These are phyloP conservation scores for Parnassius orleans DNA, from an alignment of 2,888 invertebrate species.

Conservation along the genomic window DNA sequence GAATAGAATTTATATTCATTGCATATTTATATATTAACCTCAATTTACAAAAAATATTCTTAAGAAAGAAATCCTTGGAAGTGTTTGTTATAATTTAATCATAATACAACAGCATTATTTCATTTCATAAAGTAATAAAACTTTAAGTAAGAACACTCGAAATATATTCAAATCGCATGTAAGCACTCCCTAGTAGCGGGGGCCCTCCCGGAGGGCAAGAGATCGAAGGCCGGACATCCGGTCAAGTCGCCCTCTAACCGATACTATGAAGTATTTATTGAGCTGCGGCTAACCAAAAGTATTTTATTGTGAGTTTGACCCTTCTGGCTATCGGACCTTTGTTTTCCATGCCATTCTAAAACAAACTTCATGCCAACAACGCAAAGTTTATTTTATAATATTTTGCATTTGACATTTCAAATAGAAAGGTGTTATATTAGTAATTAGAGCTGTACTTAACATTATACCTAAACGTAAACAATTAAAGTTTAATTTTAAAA, in stretches of 20 bases:
- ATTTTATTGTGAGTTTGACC: constrained; percentile 75
- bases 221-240: constrained; percentile 75
- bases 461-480: constrained; percentile 8
- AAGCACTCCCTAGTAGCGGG: constrained; percentile 37
- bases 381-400: not conserved
- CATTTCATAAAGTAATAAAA: constrained; percentile 21
- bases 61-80: no score
- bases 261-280: constrained; percentile 81
- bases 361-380: constrained; percentile 33
- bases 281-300: constrained; percentile 76
- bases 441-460: constrained; percentile 20
- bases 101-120: constrained; percentile 3
- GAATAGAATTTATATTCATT: no score
- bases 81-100: not conserved
- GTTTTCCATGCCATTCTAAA: constrained; percentile 35
- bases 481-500: constrained; percentile 36
- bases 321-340: constrained; percentile 49
- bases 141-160: constrained; percentile 27
- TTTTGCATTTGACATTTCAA: constrained; percentile 4
- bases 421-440: constrained; percentile 26
- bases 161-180: constrained; percentile 50
- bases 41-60: no score
- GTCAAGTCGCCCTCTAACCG: constrained; percentile 71
- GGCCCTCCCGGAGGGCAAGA: constrained; percentile 60
- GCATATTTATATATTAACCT: no score